Conservation (phyloP, 2,113 vertebrate genomes). For the Carlito syrichta region DNA sequence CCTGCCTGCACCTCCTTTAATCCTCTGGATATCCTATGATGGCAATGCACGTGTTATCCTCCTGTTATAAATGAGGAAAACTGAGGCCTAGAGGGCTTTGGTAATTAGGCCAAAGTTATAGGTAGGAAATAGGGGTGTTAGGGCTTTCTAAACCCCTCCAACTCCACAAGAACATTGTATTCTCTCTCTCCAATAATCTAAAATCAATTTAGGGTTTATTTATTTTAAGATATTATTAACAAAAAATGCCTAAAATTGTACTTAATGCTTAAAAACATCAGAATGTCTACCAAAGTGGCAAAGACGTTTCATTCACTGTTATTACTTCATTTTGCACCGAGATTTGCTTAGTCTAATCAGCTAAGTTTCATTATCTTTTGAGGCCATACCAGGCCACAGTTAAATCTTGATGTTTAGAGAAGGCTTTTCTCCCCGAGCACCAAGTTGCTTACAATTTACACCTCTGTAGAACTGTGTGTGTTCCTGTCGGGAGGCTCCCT, state of each 20-base stretch:
- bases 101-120: neutral
- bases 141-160: neutral
- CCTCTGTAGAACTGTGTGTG: neutral
- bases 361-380: neutral
- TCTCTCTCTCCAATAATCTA: neutral
- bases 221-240: neutral
- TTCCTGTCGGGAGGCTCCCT: neutral
- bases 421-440: neutral
- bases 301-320: neutral
- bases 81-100: neutral
- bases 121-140: neutral
- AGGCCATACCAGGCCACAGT: neutral
- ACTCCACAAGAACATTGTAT: neutral
- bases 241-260: neutral
- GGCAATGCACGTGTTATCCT: neutral
- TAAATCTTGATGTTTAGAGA: neutral
- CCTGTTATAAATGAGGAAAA: neutral
- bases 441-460: neutral
- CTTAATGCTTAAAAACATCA: neutral
- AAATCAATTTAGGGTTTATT: neutral
- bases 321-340: neutral
- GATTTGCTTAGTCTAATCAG: neutral
- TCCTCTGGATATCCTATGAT: neutral
- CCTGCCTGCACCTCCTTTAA: neutral
- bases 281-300: neutral